Evolutionary conservation across 2,797 vertebrate genomes (phyloP), one percentile per base, ranked within the genome.

Genomic region (Sebastes taczanowskii): DNA sequence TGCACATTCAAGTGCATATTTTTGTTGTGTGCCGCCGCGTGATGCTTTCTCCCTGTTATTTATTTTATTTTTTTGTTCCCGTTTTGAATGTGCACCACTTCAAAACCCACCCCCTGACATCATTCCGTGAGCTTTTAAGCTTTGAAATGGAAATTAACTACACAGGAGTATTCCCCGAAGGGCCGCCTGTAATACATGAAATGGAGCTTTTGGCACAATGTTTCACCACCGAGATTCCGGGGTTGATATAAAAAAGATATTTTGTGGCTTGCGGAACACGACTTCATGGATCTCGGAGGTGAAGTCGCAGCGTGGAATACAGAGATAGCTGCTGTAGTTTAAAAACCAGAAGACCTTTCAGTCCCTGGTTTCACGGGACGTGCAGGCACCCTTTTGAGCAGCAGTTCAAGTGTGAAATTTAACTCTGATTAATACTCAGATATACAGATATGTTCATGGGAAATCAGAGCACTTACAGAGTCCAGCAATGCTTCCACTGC

Each of bases 61-160:
- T 89, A 78, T 88, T 90, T 86, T 60, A 58, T 79, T 65, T 82
- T 71, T 80, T 67, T 78, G 64, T 73, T 88, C 75, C 82, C 69
- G 49, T 87, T 71, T 85, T 85, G 75, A 88, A 78, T 74, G 74
- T 74, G 86, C 71, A 60, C 82, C 85, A 87, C 90, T 90, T 89
- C 86, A 91, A 88, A 84, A 83, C 85, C 55, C 55, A 11, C 76
- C 78, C 77, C 69, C 88, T 80, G 85, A 92, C 89, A 87, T 88
- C 90, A 78, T 82, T 89, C 82, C 64, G 20, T 74, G 73, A 82
- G 88, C 88, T 91, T 84, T 86, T 86, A 10, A 83, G 87, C 93
- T 94, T 93, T 93, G 91, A 93, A 93, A 93, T 94, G 92, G 86
- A 94, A 94, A 94, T 94, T 74, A 92, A 91, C 91, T 89, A 90